Evolutionary conservation across 2,888 invertebrate genomes (phyloP), one percentile per base, ranked within the genome.

Genomic region (Selenia dentaria): DNA sequence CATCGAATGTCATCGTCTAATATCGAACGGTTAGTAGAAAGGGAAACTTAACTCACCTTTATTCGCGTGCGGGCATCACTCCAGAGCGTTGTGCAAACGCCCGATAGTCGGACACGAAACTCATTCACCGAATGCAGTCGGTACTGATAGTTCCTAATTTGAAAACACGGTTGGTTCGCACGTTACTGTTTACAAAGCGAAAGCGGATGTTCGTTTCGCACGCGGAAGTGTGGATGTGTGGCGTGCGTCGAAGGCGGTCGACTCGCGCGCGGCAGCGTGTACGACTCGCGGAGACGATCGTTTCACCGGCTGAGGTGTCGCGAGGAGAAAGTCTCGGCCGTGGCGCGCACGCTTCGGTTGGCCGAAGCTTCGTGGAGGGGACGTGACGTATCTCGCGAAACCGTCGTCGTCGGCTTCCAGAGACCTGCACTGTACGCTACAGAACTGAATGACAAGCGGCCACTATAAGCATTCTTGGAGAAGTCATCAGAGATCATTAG

Each of bases 311-410:
- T 63, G 79, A 76, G 84, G 83, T 85, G 87, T 83, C 85, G 84
- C 84, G 84, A 87, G 85, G 90, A 90, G 91, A 91, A 91, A 91
- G 91, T 91, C 81, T 81, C 77, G 90, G 83, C 87, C 86, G 84
- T 88, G 87, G 86, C 62, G 76, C 75, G 80, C 76, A 68, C 65
- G 79, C 79, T 74, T 72, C 78, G 83, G 83, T 82, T 79, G 81
- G 83, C 64, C 72, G 73, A 54, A 49, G 54, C 58, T 59, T 51
- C 36, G 66, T 71, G 75, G 81, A 64, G 89, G 86, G 83, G 80
- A 72, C 73, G 68, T 85, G 84, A 84, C 86, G 87, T 83, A 62
- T 63, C 56, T 44, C 62, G 69, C 72, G 61, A 71, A 78, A 72
- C 73, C 70, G 72, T 73, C 78, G 77, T n/a, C n/a, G n/a, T n/a